A percentile compares a stretch with the other conserved stretches of the same genome.
phyloP scores from a whole-genome alignment of 2,888 invertebrate genomes.

The Luperina testacea region DNA sequence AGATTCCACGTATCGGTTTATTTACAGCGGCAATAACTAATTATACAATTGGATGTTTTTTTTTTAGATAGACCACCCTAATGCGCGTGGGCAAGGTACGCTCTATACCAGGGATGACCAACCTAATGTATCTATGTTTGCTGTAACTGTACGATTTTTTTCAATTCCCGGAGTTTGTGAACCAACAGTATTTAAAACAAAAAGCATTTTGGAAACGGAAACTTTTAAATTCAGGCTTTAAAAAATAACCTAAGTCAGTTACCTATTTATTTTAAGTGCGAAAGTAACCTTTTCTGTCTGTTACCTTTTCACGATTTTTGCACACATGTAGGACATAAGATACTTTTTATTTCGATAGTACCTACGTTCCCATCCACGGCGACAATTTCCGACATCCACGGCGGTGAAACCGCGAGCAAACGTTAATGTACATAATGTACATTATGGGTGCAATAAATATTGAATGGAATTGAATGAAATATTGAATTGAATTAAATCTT shows the following conservation, averaged over 20 bases:
- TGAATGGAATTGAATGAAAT: neutral
- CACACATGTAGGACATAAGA: too few species aligned
- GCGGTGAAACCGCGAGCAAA: too few species aligned
- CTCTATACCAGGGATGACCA: constrained; percentile 22
- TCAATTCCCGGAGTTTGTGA: too few species aligned
- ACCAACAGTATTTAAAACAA: neutral
- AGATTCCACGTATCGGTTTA: constrained; percentile 48
- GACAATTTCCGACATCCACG: too few species aligned
- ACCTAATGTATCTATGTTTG: neutral
- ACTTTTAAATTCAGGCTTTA: neutral
- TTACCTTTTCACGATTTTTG: too few species aligned
- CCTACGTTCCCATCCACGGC: too few species aligned
- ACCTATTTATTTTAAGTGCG: too few species aligned
- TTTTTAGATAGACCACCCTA: constrained; percentile 62
- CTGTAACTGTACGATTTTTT: neutral
- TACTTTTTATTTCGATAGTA: too few species aligned
- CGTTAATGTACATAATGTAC: too few species aligned
- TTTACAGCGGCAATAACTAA: constrained; percentile 47
- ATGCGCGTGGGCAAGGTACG: constrained; percentile 51
- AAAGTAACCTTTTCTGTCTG: too few species aligned
- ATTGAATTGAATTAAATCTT: too few species aligned
- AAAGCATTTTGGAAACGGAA: neutral
- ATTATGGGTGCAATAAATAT: too few species aligned
- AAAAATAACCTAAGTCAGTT: neutral
- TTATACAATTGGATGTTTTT: constrained; percentile 40